These are phyloP conservation scores for Anguilla megastoma DNA, from an alignment of 2,797 vertebrate genomes.

Conservation along the genomic window DNA sequence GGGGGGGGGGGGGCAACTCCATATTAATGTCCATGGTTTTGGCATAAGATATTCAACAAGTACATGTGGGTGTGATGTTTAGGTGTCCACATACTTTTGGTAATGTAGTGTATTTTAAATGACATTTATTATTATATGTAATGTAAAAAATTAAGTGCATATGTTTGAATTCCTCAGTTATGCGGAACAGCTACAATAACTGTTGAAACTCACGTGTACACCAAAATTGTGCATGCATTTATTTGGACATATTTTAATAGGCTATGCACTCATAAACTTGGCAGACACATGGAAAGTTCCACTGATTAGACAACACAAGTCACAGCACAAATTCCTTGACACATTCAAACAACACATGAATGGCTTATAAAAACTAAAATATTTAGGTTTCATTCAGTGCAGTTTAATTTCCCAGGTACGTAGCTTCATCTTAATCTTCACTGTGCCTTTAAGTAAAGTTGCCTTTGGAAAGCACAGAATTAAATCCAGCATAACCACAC, in stretches of 20 bases:
- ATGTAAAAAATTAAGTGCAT: no score
- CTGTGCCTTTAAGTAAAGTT: background rate
- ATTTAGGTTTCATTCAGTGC: background rate
- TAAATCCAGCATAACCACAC: background rate
- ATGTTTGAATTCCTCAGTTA: background rate
- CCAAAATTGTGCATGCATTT: background rate
- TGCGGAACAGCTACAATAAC: background rate
- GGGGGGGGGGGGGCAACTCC: no score
- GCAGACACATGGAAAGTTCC: background rate
- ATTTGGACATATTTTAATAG: background rate
- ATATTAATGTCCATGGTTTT: no score
- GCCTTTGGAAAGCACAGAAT: background rate
- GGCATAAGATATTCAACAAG: no score
- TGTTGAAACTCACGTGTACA: background rate
- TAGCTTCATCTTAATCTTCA: background rate
- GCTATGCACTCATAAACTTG: background rate
- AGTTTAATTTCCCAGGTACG: background rate
- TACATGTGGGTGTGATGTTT: no score
- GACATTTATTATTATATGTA: no score
- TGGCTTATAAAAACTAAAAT: background rate
- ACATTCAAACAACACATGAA: background rate
- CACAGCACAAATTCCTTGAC: background rate
- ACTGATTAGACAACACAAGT: background rate
- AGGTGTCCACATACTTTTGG: no score
- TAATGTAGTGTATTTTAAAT: no score